Percentiles rank a stretch among this genome's conserved stretches.
These are phyloP conservation scores for Crotalus viridis DNA, from an alignment of 2,113 vertebrate species.

Conservation along the genomic window DNA sequence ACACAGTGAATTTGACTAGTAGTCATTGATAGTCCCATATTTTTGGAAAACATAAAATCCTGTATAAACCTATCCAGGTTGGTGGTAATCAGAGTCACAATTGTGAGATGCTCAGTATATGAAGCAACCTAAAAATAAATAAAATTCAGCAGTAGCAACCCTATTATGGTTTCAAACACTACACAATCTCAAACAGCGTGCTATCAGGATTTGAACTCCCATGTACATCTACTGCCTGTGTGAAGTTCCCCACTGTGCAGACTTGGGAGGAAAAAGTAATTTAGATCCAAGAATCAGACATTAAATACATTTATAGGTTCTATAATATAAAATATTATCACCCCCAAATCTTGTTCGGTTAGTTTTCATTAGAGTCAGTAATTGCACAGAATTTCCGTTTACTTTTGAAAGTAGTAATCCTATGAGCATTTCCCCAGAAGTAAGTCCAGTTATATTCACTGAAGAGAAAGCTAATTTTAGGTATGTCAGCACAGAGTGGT, in stretches of 20 bases:
- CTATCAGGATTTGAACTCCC: background rate
- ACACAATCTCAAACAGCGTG: background rate
- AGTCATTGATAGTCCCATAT: background rate
- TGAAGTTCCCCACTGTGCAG: background rate
- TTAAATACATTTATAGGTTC: background rate
- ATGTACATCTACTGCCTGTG: background rate
- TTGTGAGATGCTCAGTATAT: background rate
- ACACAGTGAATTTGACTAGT: background rate
- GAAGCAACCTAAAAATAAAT: background rate
- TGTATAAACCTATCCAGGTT: background rate
- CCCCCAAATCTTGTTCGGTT: background rate
- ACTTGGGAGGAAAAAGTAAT: background rate
- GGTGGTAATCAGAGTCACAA: background rate
- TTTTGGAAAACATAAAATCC: background rate
- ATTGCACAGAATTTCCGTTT: background rate
- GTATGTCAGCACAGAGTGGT: background rate
- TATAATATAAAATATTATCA: background rate
- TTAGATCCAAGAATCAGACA: background rate
- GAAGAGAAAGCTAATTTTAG: background rate
- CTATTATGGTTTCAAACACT: background rate
- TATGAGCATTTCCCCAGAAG: background rate
- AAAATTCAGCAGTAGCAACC: background rate
- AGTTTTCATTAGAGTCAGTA: background rate
- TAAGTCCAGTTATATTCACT: background rate
- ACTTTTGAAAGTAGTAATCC: background rate